Conservation (phyloP, 2,797 vertebrate genomes). For the Neosilurus mollespiculum region DNA sequence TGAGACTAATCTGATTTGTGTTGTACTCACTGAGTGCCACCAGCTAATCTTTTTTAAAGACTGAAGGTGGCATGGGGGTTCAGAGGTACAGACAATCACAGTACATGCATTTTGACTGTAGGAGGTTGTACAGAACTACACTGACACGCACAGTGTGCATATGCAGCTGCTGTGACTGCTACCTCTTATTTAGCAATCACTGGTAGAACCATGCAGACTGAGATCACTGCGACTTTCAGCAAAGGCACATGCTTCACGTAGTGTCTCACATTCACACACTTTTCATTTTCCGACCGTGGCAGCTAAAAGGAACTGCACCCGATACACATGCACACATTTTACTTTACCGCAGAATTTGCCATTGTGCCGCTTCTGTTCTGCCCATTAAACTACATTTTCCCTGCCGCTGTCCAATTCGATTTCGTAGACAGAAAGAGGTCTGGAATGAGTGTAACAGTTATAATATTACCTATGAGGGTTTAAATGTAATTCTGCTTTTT, state of each 20-base stretch:
- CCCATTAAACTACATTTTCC: constrained; percentile 70
- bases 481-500: not conserved
- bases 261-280: constrained; percentile 4
- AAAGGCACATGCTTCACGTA: constrained; percentile 53
- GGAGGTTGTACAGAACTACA: not conserved
- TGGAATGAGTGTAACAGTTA: constrained; percentile 36
- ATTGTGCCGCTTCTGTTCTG: constrained; percentile 59
- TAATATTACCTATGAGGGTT: constrained; percentile 19
- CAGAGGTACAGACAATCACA: not conserved
- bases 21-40: not conserved
- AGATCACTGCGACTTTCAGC: constrained; percentile 29
- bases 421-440: constrained; percentile 53
- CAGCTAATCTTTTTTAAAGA: constrained; percentile 4
- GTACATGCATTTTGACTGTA: not conserved
- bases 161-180: constrained; percentile 15
- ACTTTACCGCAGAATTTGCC: constrained; percentile 21
- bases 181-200: constrained; percentile 31
- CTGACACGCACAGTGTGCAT: constrained; percentile 15
- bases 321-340: constrained; percentile 16
- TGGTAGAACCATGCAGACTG: constrained; percentile 3
- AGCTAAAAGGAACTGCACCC: constrained; percentile 24
- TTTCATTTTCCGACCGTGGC: constrained; percentile 31
- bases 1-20: constrained; percentile 10
- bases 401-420: constrained; percentile 63
- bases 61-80: not conserved